These are phyloP conservation scores for Dendrolimus pini DNA, from an alignment of 2,888 invertebrate genomes.

Conservation along the genomic window DNA sequence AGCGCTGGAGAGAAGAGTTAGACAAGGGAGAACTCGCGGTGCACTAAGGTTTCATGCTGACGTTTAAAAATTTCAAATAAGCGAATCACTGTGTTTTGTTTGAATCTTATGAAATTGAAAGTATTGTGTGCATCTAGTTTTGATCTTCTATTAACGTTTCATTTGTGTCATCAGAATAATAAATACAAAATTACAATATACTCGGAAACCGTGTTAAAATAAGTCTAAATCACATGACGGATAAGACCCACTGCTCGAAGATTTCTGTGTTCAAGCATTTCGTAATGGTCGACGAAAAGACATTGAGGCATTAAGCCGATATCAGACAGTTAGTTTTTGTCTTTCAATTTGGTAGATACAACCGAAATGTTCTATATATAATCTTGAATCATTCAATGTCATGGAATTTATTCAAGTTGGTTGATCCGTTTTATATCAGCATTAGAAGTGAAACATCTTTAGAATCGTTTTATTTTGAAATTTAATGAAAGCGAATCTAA, in stretches of 20 bases:
- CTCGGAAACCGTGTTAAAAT: not conserved
- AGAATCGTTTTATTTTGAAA: too few species aligned
- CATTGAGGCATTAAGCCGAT: too few species aligned
- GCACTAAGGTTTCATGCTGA: slow-evolving; percentile 44
- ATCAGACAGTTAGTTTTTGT: too few species aligned
- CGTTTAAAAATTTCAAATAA: slow-evolving; percentile 16
- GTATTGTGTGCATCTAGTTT: slow-evolving; percentile 2
- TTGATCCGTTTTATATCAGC: too few species aligned
- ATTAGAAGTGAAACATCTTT: too few species aligned
- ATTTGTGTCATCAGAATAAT: slow-evolving; percentile 12
- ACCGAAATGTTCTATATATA: too few species aligned
- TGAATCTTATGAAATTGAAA: not conserved
- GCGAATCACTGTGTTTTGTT: not conserved
- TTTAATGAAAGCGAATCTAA: too few species aligned
- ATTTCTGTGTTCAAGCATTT: not conserved
- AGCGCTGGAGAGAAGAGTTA: slow-evolving; percentile 45
- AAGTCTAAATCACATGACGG: not conserved
- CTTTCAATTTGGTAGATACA: too few species aligned
- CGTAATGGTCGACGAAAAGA: too few species aligned
- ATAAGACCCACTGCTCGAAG: not conserved
- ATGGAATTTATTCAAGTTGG: too few species aligned
- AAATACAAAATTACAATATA: not conserved
- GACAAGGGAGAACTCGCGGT: slow-evolving; percentile 38
- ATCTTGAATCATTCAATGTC: too few species aligned
- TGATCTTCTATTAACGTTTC: too few species aligned